Conservation (phyloP, 2,888 invertebrate genomes). For the Volucella bombylans region DNA sequence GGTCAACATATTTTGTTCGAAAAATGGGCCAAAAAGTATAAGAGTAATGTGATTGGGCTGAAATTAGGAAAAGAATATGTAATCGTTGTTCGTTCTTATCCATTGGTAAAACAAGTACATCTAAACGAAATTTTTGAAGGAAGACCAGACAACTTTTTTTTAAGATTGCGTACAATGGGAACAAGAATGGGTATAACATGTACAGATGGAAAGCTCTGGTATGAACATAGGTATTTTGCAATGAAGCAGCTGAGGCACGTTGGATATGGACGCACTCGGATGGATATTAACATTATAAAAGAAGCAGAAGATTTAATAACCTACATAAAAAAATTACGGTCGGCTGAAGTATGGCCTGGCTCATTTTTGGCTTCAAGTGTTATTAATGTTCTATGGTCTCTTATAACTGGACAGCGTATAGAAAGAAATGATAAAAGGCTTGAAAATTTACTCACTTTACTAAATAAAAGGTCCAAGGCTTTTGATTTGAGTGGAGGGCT, state of each 20-base stretch:
- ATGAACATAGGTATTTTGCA: conserved; percentile 84
- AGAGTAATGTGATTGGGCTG: conserved; percentile 84
- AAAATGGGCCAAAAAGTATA: conserved; percentile 83
- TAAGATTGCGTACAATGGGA: conserved; percentile 86
- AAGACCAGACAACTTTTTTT: conserved; percentile 87
- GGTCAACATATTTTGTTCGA: conserved; percentile 84
- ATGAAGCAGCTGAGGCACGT: conserved; percentile 83
- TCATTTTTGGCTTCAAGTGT: conserved; percentile 84
- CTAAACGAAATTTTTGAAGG: conserved; percentile 85
- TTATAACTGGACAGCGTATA: conserved; percentile 84
- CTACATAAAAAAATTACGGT: conserved; percentile 76
- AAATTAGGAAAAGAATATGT: conserved; percentile 84
- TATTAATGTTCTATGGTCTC: conserved; percentile 86
- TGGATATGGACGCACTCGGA: conserved; percentile 84
- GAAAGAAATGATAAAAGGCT: conserved; percentile 82
- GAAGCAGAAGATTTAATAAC: conserved; percentile 83
- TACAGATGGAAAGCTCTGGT: conserved; percentile 85
- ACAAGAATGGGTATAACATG: conserved; percentile 84
- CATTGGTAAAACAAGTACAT: conserved; percentile 84
- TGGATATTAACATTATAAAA: conserved; percentile 84
- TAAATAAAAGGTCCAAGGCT: conserved; percentile 83
- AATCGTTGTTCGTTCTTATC: conserved; percentile 84
- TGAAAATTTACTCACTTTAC: conserved; percentile 82
- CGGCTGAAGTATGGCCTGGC: conserved; percentile 79
- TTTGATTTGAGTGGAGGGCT: conserved; percentile 85